Percentiles rank a stretch among this genome's conserved stretches.
These are phyloP conservation scores for Diabrotica undecimpunctata DNA, from an alignment of 1,140 invertebrate species.

Conservation along the genomic window DNA sequence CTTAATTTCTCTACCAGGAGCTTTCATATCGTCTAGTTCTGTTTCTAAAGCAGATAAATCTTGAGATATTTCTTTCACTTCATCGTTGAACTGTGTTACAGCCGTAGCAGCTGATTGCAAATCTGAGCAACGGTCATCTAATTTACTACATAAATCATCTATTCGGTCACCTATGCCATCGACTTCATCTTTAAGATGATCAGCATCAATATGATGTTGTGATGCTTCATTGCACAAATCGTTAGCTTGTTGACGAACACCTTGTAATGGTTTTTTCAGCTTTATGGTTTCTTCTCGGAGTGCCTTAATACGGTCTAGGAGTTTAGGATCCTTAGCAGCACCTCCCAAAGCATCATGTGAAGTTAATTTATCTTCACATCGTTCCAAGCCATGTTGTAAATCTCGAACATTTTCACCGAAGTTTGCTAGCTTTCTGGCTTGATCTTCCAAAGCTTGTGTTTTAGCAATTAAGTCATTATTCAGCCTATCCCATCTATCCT, in stretches of 20 bases:
- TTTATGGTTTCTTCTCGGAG: conserved; percentile 70
- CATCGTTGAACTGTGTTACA: conserved; percentile 81
- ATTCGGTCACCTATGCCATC: conserved; percentile 74
- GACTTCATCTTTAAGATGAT: conserved; percentile 73
- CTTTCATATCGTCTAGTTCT: conserved; percentile 78
- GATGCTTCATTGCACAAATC: conserved; percentile 69
- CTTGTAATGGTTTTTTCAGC: conserved; percentile 72
- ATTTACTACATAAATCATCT: conserved; percentile 68
- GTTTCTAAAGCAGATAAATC: conserved; percentile 78
- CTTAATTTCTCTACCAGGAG: conserved; percentile 82
- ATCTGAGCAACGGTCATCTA: conserved; percentile 75
- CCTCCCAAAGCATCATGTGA: conserved; percentile 77
- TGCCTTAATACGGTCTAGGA: conserved; percentile 76
- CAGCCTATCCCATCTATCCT: conserved; percentile 84
- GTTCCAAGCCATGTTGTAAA: conserved; percentile 73
- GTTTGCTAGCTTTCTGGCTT: conserved; percentile 74
- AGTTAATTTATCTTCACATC: conserved; percentile 83
- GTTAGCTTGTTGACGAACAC: conserved; percentile 60
- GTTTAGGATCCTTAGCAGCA: conserved; percentile 74
- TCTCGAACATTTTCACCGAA: conserved; percentile 83
- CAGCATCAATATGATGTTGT: conserved; percentile 67
- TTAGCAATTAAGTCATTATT: conserved; percentile 70
- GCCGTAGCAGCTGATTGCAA: conserved; percentile 84
- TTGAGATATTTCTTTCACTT: conserved; percentile 71
- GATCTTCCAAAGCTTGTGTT: conserved; percentile 79